Evolutionary conservation across 2,888 invertebrate genomes (phyloP).

Genomic region (Ligdia adustata): DNA sequence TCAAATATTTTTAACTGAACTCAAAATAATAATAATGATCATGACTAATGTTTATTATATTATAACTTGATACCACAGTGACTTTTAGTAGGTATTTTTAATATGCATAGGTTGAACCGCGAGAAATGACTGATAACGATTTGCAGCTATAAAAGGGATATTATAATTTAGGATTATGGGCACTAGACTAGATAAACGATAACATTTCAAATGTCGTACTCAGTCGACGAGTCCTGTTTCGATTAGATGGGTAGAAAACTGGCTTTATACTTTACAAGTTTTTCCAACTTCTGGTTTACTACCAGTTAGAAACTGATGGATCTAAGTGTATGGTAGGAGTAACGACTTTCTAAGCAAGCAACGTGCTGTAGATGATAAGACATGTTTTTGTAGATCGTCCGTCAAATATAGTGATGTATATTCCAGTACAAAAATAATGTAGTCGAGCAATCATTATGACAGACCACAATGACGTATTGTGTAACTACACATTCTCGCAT

Average conservation of each 20-base stretch:
- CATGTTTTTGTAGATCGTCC: too few species aligned
- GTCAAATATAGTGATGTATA: too few species aligned
- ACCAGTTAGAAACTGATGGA: conserved; percentile 31
- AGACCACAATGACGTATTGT: too few species aligned
- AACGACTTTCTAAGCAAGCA: conserved; percentile 32
- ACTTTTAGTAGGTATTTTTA: neutral
- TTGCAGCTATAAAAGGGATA: neutral
- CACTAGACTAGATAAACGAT: conserved; percentile 8
- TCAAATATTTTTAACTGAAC: too few species aligned
- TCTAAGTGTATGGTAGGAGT: conserved; percentile 20
- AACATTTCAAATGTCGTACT: neutral
- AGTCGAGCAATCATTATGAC: too few species aligned
- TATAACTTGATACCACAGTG: conserved; percentile 1
- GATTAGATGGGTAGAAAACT: conserved; percentile 14
- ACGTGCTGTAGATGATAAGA: conserved; percentile 18
- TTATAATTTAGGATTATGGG: neutral
- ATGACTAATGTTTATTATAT: too few species aligned
- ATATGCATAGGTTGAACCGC: neutral
- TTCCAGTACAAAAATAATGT: too few species aligned
- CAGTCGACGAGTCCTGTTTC: neutral
- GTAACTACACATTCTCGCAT: too few species aligned
- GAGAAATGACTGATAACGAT: conserved; percentile 17
- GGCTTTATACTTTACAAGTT: conserved; percentile 16
- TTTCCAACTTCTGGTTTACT: conserved; percentile 25
- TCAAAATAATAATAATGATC: too few species aligned